These are phyloP conservation scores for Astreopora myriophthalma DNA, from an alignment of 64 coral and sea anemone species.

Conservation along the genomic window DNA sequence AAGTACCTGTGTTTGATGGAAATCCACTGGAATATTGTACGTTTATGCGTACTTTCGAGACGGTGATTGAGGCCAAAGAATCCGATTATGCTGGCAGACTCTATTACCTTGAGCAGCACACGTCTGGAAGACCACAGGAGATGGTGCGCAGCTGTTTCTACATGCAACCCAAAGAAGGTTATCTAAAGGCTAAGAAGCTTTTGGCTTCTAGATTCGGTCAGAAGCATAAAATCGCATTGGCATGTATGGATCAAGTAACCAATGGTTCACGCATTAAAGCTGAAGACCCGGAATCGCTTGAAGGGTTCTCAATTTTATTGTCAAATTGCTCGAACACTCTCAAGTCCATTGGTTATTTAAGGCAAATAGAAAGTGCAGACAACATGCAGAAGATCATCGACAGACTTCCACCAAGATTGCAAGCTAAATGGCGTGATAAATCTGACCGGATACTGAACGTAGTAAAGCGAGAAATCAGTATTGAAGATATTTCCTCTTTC, in stretches of 20 bases:
- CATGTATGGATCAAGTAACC: constrained; percentile 49
- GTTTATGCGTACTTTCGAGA: constrained; percentile 56
- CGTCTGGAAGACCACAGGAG: not conserved
- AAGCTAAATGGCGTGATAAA: constrained; percentile 20
- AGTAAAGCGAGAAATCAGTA: constrained; percentile 25
- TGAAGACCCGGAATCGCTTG: constrained; percentile 38
- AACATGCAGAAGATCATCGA: constrained; percentile 46
- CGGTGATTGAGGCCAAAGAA: constrained; percentile 41
- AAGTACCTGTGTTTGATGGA: constrained; percentile 28
- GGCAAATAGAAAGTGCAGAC: constrained; percentile 60
- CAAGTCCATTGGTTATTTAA: constrained; percentile 29
- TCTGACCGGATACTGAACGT: constrained; percentile 6
- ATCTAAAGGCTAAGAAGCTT: constrained; percentile 9
- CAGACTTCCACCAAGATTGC: not conserved
- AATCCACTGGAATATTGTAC: constrained; percentile 14
- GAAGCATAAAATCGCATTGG: constrained; percentile 19
- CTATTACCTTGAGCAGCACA: constrained; percentile 49
- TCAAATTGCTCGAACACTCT: constrained; percentile 45
- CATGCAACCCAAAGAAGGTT: constrained; percentile 22
- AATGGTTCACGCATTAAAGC: constrained; percentile 34
- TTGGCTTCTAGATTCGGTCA: constrained; percentile 34
- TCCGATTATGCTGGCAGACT: not conserved
- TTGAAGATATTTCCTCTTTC: constrained; percentile 44
- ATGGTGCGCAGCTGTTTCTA: constrained; percentile 11
- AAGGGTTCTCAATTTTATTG: constrained; percentile 63